Percentiles rank a stretch among this genome's conserved stretches.
These are phyloP conservation scores for Mellivora capensis DNA, from an alignment of 2,113 vertebrate species.

Conservation along the genomic window DNA sequence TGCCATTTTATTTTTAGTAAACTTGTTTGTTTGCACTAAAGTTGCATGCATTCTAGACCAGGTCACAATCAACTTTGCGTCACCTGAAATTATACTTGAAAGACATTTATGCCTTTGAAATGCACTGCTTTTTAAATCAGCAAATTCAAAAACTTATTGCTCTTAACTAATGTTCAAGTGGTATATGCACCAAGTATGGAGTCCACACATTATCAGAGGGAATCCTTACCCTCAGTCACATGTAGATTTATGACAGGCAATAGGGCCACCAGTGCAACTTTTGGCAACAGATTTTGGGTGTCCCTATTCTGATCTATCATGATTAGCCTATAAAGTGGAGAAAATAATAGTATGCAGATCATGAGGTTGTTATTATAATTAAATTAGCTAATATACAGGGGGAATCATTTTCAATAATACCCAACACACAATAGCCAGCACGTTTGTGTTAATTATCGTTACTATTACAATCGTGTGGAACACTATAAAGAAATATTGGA, in stretches of 20 bases:
- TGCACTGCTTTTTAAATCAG: slow-evolving; percentile 12
- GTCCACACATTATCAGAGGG: not conserved
- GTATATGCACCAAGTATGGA: not conserved
- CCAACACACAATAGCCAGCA: not conserved
- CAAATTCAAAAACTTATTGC: not conserved
- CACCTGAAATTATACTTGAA: not conserved
- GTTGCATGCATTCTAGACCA: not conserved
- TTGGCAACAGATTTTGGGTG: not conserved
- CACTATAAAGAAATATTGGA: not conserved
- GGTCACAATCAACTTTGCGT: not conserved
- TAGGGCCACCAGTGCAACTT: not conserved
- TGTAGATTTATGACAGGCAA: not conserved
- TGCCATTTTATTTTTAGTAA: not conserved
- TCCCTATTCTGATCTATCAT: not conserved
- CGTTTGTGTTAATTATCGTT: not conserved
- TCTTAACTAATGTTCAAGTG: not conserved
- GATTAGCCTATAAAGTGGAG: not conserved
- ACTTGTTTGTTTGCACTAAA: not conserved
- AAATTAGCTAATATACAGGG: not conserved
- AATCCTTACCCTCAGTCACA: not conserved
- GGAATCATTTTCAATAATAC: not conserved
- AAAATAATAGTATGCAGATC: not conserved
- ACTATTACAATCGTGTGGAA: not conserved
- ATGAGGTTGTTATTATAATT: not conserved
- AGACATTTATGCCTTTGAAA: not conserved